phyloP scores from a whole-genome alignment of 2,888 invertebrate genomes.

The Troides aeacus region DNA sequence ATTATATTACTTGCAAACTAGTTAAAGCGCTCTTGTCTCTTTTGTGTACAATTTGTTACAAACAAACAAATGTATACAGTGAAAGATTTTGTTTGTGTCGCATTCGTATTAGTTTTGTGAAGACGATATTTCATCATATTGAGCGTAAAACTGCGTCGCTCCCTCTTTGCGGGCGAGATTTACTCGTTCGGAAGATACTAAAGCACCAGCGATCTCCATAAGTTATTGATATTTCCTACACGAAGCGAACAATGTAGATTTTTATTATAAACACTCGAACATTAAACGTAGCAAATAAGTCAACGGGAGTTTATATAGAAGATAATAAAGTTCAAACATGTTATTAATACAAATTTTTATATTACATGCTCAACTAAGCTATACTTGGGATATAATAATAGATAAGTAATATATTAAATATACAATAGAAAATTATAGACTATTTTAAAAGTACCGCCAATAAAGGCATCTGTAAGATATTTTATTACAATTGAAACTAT shows the following conservation, averaged over 20 bases:
- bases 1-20: neutral
- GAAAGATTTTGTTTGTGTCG: slow-evolving; percentile 19
- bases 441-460: no score
- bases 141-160: slow-evolving; percentile 23
- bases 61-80: slow-evolving; percentile 14
- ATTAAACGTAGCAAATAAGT: neutral
- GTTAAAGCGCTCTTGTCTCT: neutral
- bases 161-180: slow-evolving; percentile 19
- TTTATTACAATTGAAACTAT: no score
- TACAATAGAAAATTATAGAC: no score
- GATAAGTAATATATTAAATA: no score
- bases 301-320: neutral
- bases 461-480: no score
- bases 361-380: no score
- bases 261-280: neutral
- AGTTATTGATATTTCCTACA: slow-evolving; percentile 22
- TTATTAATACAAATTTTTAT: no score
- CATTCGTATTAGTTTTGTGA: slow-evolving; percentile 18
- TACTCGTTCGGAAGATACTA: slow-evolving; percentile 24
- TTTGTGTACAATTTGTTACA: neutral
- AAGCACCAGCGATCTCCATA: slow-evolving; percentile 17
- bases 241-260: slow-evolving; percentile 1
- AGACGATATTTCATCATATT: slow-evolving; percentile 21
- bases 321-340: no score
- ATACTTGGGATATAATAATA: no score